Evolutionary conservation across 1,140 invertebrate genomes (phyloP).

Genomic region (Eumeta japonica): DNA sequence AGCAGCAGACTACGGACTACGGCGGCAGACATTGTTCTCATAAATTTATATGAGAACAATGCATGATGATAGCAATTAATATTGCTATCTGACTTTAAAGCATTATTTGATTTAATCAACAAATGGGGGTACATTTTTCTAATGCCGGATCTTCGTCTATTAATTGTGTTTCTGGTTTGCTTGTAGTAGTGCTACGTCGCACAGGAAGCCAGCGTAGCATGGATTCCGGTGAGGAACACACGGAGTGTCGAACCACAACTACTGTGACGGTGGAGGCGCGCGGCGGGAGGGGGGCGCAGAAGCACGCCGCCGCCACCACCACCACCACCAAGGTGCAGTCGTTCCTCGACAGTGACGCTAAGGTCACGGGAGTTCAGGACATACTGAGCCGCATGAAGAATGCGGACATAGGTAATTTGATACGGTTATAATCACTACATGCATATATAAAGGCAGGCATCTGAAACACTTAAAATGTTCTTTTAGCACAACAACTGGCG

Average conservation of each 20-base stretch:
- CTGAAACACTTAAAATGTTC: background rate
- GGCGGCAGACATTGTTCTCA: too few relatives aligned
- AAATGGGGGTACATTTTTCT: too few relatives aligned
- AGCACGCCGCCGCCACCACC: conserved; percentile 20
- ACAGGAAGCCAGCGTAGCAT: conserved; percentile 42
- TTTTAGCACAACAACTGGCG: too few relatives aligned
- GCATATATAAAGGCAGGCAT: background rate
- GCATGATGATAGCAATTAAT: too few relatives aligned
- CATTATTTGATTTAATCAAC: too few relatives aligned
- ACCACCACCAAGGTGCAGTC: conserved; percentile 27
- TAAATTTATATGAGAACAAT: too few relatives aligned
- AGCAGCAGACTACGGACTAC: too few relatives aligned
- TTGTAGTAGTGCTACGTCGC: conserved; percentile 24
- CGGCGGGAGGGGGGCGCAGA: conserved; percentile 30
- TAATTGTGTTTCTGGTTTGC: too few relatives aligned
- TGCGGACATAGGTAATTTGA: conserved; percentile 62
- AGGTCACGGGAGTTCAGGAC: conserved; percentile 71
- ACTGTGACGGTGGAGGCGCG: conserved; percentile 14
- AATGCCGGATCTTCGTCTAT: too few relatives aligned
- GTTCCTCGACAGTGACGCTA: conserved; percentile 67
- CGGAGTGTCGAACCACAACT: conserved; percentile 22
- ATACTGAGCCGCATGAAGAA: conserved; percentile 73
- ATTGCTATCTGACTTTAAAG: too few relatives aligned
- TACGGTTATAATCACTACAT: background rate
- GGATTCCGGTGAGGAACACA: conserved; percentile 29